These are phyloP conservation scores for Oryzias javanicus DNA, from an alignment of 2,113 vertebrate genomes.

Conservation along the genomic window DNA sequence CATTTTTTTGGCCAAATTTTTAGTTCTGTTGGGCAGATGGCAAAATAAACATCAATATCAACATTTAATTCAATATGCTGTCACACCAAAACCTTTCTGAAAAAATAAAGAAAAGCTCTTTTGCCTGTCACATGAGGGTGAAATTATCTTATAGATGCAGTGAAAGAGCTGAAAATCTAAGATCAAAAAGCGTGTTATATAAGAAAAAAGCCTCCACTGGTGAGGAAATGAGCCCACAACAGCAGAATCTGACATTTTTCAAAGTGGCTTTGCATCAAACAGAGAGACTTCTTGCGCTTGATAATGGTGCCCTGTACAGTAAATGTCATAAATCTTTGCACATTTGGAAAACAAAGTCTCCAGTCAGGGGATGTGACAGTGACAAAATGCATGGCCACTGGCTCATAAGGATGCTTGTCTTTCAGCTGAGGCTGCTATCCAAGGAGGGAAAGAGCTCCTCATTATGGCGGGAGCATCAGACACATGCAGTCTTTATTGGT, in stretches of 20 bases:
- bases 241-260: slow-evolving; percentile 63
- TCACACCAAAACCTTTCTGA: too few relatives aligned
- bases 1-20: too few relatives aligned
- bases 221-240: slow-evolving; percentile 54
- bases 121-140: too few relatives aligned
- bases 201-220: slow-evolving; percentile 15
- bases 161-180: slow-evolving; percentile 25
- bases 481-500: slow-evolving; percentile 64
- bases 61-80: too few relatives aligned
- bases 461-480: slow-evolving; percentile 58
- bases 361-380: slow-evolving; percentile 72
- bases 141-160: too few relatives aligned
- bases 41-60: too few relatives aligned
- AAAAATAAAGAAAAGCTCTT: too few relatives aligned
- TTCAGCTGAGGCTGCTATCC: slow-evolving; percentile 61
- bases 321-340: slow-evolving; percentile 71
- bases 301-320: slow-evolving; percentile 39
- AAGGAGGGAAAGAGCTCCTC: slow-evolving; percentile 55
- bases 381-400: slow-evolving; percentile 71
- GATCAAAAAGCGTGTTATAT: slow-evolving; percentile 35
- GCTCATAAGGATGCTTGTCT: slow-evolving; percentile 72
- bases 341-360: slow-evolving; percentile 76
- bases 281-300: slow-evolving; percentile 69
- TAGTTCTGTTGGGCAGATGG: too few relatives aligned
- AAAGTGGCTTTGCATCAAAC: slow-evolving; percentile 66